phyloP scores from a whole-genome alignment of 2,113 vertebrate species.

The Peromyscus polionotus region DNA sequence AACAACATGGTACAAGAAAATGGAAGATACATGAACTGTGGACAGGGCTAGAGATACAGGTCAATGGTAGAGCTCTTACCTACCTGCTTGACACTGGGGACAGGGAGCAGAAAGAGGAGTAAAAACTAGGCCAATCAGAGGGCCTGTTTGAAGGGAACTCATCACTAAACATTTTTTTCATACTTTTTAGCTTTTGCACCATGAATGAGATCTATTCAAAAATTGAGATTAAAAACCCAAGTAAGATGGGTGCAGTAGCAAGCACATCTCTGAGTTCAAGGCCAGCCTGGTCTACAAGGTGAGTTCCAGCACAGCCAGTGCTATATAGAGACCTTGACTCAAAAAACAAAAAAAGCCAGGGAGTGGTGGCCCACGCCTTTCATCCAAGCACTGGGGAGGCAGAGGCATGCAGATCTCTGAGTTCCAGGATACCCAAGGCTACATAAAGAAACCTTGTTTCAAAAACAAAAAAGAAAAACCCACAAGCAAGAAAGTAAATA shows the following conservation, averaged over 20 bases:
- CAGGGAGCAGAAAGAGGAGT: neutral
- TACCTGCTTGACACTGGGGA: neutral
- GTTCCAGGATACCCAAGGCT: neutral
- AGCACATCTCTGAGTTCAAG: neutral
- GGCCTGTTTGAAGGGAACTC: neutral
- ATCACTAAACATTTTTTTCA: neutral
- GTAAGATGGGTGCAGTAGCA: neutral
- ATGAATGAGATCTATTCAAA: slow-evolving; percentile 36
- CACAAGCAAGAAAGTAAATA: neutral
- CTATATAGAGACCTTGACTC: neutral
- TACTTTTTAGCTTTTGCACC: slow-evolving; percentile 26
- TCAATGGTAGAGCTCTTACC: neutral
- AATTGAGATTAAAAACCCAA: neutral
- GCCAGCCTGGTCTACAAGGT: neutral
- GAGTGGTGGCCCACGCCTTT: neutral
- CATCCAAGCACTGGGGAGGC: neutral
- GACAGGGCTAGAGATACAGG: no score
- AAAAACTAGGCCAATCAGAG: neutral
- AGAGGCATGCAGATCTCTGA: neutral
- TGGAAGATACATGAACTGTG: neutral
- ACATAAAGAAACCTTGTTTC: neutral
- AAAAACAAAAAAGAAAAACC: neutral
- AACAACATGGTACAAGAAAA: slow-evolving; percentile 12
- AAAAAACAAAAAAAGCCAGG: neutral
- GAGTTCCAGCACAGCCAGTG: neutral